phyloP scores from a whole-genome alignment of 2,113 vertebrate species.

The Corydoras maculifer region DNA sequence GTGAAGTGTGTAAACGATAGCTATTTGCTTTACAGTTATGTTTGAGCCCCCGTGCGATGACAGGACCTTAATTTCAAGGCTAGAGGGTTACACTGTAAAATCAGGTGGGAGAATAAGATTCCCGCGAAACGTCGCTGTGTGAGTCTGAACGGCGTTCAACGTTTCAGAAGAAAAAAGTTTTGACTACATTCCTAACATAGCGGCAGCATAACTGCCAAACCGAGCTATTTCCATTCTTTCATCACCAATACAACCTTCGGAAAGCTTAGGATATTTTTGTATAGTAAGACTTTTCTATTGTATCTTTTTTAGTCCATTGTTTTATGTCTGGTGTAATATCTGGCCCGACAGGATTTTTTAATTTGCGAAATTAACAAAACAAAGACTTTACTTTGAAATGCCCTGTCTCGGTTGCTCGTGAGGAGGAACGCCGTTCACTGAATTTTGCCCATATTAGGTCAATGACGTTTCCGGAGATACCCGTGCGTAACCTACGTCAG shows the following conservation, averaged over 20 bases:
- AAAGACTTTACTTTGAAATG: background rate
- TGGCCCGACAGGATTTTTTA: too few relatives aligned
- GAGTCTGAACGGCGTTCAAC: background rate
- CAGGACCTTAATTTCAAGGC: too few relatives aligned
- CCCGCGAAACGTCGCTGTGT: background rate
- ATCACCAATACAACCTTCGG: background rate
- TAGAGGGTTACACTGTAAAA: too few relatives aligned
- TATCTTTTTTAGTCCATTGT: too few relatives aligned
- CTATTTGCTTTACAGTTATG: too few relatives aligned
- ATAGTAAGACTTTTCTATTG: too few relatives aligned
- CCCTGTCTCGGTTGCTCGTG: background rate
- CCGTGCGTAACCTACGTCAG: slow-evolving; percentile 30
- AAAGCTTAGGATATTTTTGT: too few relatives aligned
- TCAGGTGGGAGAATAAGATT: too few relatives aligned
- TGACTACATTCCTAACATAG: slow-evolving; percentile 36
- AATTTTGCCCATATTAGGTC: slow-evolving; percentile 40
- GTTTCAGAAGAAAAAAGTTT: slow-evolving; percentile 3
- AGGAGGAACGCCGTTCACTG: background rate
- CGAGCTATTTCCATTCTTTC: slow-evolving; percentile 2
- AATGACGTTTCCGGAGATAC: slow-evolving; percentile 44
- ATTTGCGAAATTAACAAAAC: too few relatives aligned
- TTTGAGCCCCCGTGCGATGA: too few relatives aligned
- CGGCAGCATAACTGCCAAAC: slow-evolving; percentile 2
- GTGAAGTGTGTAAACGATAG: too few relatives aligned
- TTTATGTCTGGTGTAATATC: too few relatives aligned